Evolutionary conservation across 1,140 invertebrate species (phyloP), one percentile per base, ranked within the genome.

Genomic region (Archivesica marissinica): DNA sequence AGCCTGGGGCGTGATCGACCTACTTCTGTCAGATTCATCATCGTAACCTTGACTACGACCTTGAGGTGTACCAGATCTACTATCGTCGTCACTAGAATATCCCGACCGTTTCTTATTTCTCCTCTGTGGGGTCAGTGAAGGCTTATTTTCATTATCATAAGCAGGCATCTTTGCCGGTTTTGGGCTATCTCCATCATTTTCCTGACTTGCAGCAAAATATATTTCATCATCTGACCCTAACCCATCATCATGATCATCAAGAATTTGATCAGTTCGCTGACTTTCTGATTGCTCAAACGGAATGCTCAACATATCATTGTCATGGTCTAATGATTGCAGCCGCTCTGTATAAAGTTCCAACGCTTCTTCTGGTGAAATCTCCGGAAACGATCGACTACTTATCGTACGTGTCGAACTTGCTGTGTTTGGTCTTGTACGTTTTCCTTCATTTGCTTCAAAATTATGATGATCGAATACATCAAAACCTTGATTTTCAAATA

Each of bases 151-250:
- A 80, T 83, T 80, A 47, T 88, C 85, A 84, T 86, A 88, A 25
- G 88, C 87, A 50, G 64, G 76, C 20, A 83, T 79, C 78, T 89
- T 89, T 15, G 87, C 86, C 13, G 87, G 86, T 74, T 86, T 86
- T 23, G 88, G 88, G 39, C 68, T 80, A 33, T 88, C 86, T n/a
- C 56, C 74, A 54, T 85, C 82, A 35, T 74, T 64, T 47, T 76
- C 81, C 38, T 85, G 87, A 76, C 87, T 87, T 11, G 88, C 87
- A 61, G 89, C 88, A 39, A 89, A 70, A 59, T 88, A 90, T 52
- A 90, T 89, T 84, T 91, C 90, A 79, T 91, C 90, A 76, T 91
- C n/a, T n/a, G n/a, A n/a, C n/a, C n/a, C n/a, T n/a, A n/a, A n/a
- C n/a, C n/a, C 89, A 81, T 89, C 80, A 47, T 54, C 64, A 41